Conservation (phyloP, 1,140 invertebrate genomes). For the Asbolus verrucosus region DNA sequence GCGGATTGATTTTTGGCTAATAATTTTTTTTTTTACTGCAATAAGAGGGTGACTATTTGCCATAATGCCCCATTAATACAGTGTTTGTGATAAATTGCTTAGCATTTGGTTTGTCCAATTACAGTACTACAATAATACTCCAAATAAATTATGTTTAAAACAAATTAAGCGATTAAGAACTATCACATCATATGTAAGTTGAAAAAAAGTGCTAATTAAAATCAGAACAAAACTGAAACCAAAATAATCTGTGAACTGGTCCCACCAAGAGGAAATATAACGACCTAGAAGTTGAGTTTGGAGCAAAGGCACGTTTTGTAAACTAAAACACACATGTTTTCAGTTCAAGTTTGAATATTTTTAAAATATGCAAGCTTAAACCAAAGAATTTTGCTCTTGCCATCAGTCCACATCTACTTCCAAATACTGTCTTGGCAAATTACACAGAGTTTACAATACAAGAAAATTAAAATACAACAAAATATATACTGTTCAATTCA, state of each 20-base stretch:
- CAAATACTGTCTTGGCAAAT: constrained; percentile 48
- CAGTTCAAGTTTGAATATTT: constrained; percentile 4
- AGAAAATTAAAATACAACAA: constrained; percentile 27
- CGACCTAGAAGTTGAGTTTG: constrained; percentile 45
- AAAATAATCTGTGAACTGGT: constrained; percentile 48
- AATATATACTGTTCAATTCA: constrained; percentile 21
- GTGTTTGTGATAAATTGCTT: background rate
- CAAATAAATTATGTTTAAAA: constrained; percentile 42
- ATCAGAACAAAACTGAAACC: constrained; percentile 22
- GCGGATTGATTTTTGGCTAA: background rate
- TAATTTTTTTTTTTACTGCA: background rate
- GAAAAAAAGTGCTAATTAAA: constrained; percentile 31
- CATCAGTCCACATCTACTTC: constrained; percentile 48
- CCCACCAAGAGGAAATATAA: constrained; percentile 47
- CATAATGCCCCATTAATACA: background rate
- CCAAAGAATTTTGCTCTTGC: constrained; percentile 39
- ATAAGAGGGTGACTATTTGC: background rate
- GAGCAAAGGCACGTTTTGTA: constrained; percentile 51
- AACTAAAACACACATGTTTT: constrained; percentile 8
- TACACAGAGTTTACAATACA: constrained; percentile 30
- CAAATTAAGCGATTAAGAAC: constrained; percentile 45
- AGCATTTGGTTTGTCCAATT: background rate
- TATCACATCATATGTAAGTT: constrained; percentile 48
- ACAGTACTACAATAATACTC: constrained; percentile 6
- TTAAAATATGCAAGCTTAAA: constrained; percentile 3